Evolutionary conservation across 2,113 vertebrate genomes (phyloP).

Genomic region (Scophthalmus maximus): DNA sequence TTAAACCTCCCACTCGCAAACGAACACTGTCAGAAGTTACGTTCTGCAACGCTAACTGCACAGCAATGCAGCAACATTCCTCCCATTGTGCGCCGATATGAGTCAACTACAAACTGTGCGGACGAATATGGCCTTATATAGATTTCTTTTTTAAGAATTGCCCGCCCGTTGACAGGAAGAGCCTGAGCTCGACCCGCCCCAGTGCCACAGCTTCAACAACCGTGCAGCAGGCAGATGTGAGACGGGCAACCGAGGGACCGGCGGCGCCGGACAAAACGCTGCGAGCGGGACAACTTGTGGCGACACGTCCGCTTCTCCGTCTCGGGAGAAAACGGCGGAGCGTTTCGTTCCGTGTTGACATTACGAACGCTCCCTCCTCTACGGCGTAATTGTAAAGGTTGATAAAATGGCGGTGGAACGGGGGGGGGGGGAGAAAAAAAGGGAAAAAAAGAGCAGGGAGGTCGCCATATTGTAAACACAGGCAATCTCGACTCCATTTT

Average conservation of each 20-base stretch:
- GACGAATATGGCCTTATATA: no score
- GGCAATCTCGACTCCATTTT: slow-evolving; percentile 75
- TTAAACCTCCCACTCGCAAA: no score
- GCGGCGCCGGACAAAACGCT: not conserved
- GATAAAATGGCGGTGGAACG: slow-evolving; percentile 93
- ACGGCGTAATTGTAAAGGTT: slow-evolving; percentile 30
- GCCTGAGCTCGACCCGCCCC: slow-evolving; percentile 3
- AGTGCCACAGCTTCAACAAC: slow-evolving; percentile 14
- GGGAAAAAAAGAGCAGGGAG: slow-evolving; percentile 83
- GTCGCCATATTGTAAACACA: slow-evolving; percentile 96
- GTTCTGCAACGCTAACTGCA: no score
- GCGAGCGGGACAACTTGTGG: not conserved
- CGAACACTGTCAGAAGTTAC: no score
- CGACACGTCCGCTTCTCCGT: not conserved
- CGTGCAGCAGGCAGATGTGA: not conserved
- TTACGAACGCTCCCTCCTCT: not conserved
- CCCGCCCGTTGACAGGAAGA: not conserved
- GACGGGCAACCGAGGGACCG: not conserved
- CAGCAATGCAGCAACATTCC: no score
- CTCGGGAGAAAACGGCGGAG: not conserved
- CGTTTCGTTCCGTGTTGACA: no score
- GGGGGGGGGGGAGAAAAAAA: slow-evolving; percentile 51
- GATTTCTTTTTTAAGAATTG: no score
- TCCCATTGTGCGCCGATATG: no score
- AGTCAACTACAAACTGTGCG: no score